Evolutionary conservation across 1,140 invertebrate genomes (phyloP), one percentile per base, ranked within the genome.

Genomic region (Hyposmocoma kahamanoa): DNA sequence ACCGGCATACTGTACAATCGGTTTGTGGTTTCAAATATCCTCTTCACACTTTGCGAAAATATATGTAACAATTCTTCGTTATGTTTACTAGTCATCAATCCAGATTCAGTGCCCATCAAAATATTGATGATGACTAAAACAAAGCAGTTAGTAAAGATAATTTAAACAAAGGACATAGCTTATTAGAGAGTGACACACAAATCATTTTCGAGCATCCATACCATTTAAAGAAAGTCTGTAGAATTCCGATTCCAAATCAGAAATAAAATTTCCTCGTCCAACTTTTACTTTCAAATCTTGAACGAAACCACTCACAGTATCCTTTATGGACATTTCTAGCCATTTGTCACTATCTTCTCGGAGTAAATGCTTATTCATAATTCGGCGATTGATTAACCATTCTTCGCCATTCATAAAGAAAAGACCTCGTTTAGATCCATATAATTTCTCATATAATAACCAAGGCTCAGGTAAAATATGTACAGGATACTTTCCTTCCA

Each of bases 341-440:
- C 85, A 84, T 44, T 63, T 48, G 30, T 85, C 69, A 34, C 84
- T 57, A 51, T 85, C 72, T 22, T 88, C 84, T 63, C 87, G 87
- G 20, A 96, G 80, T 47, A 97, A 80, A 53, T 92, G 70, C 74
- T 90, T 91, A 73, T 95, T 96, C 68, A 96, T 83, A 56, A 92
- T 90, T 64, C 89, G 87, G 22, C 95, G 86, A 62, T 89, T 88
- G 21, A 88, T 70, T 50, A 91, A 68, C 95, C 95, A 96, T 78
- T 96, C 93, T 42, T 91, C 87, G 2, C 93, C 94, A 53, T 95
- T 88, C 95, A 96, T 96, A 76, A 97, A 97, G 66, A 96, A 92
- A 8, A 97, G 82, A 13, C 95, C 95, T 58, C 95, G 88, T 56
- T 91, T 87, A 39, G 89, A 91, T 22, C 89, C 87, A 55, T 92